Evolutionary conservation across 2,888 invertebrate species (phyloP), one percentile per base, ranked within the genome.

Genomic region (Boloria euphrosyne): DNA sequence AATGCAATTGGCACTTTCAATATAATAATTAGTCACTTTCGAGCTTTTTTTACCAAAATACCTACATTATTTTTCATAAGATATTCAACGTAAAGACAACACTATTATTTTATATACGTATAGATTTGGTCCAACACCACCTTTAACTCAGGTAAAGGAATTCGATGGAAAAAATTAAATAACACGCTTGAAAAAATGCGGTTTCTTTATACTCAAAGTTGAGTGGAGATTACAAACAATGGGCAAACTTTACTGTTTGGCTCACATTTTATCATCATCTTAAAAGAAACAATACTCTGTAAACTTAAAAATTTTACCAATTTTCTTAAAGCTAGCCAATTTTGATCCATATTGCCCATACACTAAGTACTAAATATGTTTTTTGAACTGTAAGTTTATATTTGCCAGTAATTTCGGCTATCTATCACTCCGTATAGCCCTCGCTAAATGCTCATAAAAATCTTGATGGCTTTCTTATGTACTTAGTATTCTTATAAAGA

Each of bases 61-160:
- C n/a, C n/a, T n/a, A 22, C 3, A 22, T 22, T 2, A 10, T 7
- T 38, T 10, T 31, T 38, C 10, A 38, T 38, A 10, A 38, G 10
- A 38, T 31, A 38, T 38, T 38, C 31, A 10, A 38, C 10, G 31
- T 10, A 38, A 38, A 31, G 31, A 38, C 10, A 38, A 2, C 1
- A 38, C 2, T 38, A 38, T 38, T 10, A 7, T 38, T 7, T 38
- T 38, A 38, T 10, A 38, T 38, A n/a, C n/a, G 10, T 38, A 38
- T 38, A 10, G 53, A 65, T 46, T 49, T 64, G 63, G 61, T 68
- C 57, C 58, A 27, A 59, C 64, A 69, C 79, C 73, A 78, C 79
- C 78, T 81, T 82, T 77, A 57, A 76, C 78, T 76, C 87, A 89
- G 89, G 89, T 89, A 89, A 73, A 77, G 80, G 88, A 90, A 89